Conservation (phyloP, 2,797 vertebrate genomes). For the Nyctibius grandis region DNA sequence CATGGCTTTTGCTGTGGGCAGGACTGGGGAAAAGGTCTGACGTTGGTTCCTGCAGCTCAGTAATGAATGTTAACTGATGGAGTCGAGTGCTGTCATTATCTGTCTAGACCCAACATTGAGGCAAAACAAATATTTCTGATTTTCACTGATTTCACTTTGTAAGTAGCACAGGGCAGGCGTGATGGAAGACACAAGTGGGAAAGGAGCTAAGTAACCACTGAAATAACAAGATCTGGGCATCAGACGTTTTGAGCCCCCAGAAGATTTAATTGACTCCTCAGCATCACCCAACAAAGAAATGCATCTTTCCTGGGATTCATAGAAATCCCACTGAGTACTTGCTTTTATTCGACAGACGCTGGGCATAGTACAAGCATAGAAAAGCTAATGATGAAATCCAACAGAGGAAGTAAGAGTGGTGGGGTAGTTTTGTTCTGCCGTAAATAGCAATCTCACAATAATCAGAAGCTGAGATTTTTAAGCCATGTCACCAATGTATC, state of each 20-base stretch:
- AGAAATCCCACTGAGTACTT: not conserved
- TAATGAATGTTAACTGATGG: not conserved
- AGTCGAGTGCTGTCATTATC: not conserved
- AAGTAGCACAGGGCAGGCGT: not conserved
- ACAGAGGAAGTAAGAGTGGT: not conserved
- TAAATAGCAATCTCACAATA: not conserved
- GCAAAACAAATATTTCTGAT: conserved; percentile 10
- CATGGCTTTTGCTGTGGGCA: not conserved
- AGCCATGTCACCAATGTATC: accelerated
- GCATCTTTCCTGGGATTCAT: not conserved
- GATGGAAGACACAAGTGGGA: not conserved
- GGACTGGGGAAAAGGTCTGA: not conserved
- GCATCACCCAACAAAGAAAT: not conserved
- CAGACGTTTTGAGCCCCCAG: not conserved
- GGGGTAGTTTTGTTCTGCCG: not conserved
- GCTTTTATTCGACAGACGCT: not conserved
- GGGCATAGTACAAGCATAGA: not conserved
- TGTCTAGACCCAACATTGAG: not conserved
- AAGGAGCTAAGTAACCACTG: conserved; percentile 5
- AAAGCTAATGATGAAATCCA: not conserved
- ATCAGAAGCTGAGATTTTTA: not conserved
- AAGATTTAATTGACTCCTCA: not conserved
- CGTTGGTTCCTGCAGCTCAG: not conserved
- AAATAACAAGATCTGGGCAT: not conserved
- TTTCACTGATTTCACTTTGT: conserved; percentile 5